Evolutionary conservation across 2,888 invertebrate genomes (phyloP).

Genomic region (Drosophila neotestacea): DNA sequence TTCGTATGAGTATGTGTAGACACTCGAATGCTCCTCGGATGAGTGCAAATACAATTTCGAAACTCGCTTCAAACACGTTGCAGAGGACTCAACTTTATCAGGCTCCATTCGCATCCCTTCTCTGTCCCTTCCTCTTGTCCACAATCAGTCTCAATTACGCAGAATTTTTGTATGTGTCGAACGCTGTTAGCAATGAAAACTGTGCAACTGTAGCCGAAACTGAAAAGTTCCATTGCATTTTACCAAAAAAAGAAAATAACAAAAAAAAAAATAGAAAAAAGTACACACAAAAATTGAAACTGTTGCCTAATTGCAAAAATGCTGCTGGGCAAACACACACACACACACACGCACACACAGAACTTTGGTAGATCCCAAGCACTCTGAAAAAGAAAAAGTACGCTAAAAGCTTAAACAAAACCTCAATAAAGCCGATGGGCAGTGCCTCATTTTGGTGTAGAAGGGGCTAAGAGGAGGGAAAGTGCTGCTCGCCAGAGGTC

Average conservation of each 20-base stretch:
- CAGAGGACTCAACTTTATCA: conserved; percentile 50
- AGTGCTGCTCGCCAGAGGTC: conserved; percentile 32
- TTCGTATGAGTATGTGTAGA: conserved; percentile 4
- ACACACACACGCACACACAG: conserved; percentile 13
- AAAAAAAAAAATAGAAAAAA: conserved; percentile 21
- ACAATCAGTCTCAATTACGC: conserved; percentile 79
- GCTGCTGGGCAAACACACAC: conserved; percentile 71
- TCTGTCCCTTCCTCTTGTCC: conserved; percentile 4
- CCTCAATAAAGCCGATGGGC: conserved; percentile 73
- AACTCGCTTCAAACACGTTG: conserved; percentile 45
- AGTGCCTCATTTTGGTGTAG: conserved; percentile 3
- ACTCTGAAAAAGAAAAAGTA: conserved; percentile 66
- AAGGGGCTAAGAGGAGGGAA: background rate
- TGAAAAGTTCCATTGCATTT: conserved; percentile 75
- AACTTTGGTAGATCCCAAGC: conserved; percentile 42
- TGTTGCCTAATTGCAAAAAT: conserved; percentile 81
- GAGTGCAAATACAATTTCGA: conserved; percentile 42
- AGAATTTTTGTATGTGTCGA: conserved; percentile 73
- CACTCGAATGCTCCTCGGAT: conserved; percentile 6
- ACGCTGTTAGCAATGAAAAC: conserved; percentile 76
- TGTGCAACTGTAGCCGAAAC: conserved; percentile 38
- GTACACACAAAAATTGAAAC: conserved; percentile 63
- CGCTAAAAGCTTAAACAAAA: conserved; percentile 80
- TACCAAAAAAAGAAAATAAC: conserved; percentile 31
- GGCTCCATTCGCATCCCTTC: background rate